A percentile compares a stretch with the other conserved stretches of the same genome.
Evolutionary conservation across 2,888 invertebrate species (phyloP).

Genomic region (Venustoraphidia nigricollis): DNA sequence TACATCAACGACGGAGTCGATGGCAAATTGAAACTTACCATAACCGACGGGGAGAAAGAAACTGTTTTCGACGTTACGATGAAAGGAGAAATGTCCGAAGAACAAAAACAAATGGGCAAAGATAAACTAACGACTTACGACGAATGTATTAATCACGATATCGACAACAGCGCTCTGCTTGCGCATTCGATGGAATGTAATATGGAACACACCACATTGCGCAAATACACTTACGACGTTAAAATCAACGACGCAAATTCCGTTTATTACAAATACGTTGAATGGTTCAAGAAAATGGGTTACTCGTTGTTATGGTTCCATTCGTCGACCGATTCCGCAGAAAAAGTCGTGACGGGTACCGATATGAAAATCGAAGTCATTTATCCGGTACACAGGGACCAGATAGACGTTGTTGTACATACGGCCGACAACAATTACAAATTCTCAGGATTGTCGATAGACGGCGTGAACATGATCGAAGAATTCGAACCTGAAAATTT

Average conservation of each 20-base stretch:
- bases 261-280: constrained; percentile 11
- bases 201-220: constrained; percentile 19
- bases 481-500: constrained; percentile 15
- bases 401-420: constrained; percentile 16
- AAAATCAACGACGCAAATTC: constrained; percentile 18
- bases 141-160: constrained; percentile 14
- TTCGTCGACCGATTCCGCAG: constrained; percentile 13
- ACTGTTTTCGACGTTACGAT: constrained; percentile 18
- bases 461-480: constrained; percentile 8
- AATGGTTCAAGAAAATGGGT: constrained; percentile 9
- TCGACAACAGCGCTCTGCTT: constrained; percentile 15
- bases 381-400: constrained; percentile 16
- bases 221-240: constrained; percentile 22
- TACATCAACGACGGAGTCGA: constrained; percentile 19
- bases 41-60: constrained; percentile 20
- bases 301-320: constrained; percentile 6
- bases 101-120: constrained; percentile 17
- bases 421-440: constrained; percentile 18
- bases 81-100: constrained; percentile 21
- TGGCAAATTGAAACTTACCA: constrained; percentile 18
- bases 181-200: constrained; percentile 15
- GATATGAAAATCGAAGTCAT: constrained; percentile 15
- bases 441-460: constrained; percentile 14
- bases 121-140: constrained; percentile 15
- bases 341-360: constrained; percentile 13